phyloP scores from a whole-genome alignment of 2,888 invertebrate genomes.

The Hyalella azteca region DNA sequence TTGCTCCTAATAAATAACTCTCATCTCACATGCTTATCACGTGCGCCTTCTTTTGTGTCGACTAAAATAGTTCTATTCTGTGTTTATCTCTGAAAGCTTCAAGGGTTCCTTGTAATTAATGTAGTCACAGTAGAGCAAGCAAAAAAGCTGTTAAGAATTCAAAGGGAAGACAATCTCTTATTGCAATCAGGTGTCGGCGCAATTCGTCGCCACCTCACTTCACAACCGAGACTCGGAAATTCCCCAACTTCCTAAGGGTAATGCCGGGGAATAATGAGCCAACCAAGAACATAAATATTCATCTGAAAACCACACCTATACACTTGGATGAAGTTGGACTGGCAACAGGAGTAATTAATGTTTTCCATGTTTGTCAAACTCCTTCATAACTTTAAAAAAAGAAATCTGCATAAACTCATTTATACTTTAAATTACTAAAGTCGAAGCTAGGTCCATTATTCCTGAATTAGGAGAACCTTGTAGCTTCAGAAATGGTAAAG shows the following conservation, averaged over 20 bases:
- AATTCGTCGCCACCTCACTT: background rate
- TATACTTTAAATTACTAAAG: no score
- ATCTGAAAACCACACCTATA: no score
- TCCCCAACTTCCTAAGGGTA: background rate
- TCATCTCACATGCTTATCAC: constrained; percentile 23
- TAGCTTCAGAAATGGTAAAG: no score
- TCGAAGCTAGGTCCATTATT: no score
- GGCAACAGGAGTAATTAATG: no score
- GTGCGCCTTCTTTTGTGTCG: constrained; percentile 15
- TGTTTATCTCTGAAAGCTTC: constrained; percentile 18
- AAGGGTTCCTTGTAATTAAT: constrained; percentile 16
- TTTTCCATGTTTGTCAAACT: no score
- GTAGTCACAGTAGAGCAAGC: background rate
- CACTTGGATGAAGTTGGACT: no score
- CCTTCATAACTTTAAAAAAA: no score
- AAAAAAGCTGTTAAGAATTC: constrained; percentile 28
- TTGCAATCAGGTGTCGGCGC: constrained; percentile 28
- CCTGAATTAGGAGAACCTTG: no score
- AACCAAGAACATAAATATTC: no score
- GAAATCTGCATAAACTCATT: no score
- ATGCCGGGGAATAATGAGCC: no score
- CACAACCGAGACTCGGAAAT: constrained; percentile 1
- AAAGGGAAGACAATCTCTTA: constrained; percentile 35
- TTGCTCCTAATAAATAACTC: constrained; percentile 11
- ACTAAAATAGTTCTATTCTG: constrained; percentile 13